Base-by-base conservation (phyloP, 2,888 invertebrate genomes). In the Aproaerema taeniolella region DNA sequence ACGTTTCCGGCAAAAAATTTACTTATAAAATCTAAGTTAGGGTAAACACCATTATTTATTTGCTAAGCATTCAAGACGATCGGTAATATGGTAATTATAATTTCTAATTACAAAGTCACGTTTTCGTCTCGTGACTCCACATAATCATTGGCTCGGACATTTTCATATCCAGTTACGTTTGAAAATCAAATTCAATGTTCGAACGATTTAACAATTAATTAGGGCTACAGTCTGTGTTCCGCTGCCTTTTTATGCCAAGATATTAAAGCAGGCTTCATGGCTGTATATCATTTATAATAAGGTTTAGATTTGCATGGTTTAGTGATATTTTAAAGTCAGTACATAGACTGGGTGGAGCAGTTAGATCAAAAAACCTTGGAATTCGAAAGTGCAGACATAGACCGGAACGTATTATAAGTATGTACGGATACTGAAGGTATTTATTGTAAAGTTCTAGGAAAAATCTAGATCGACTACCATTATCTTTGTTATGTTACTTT, bases 351-450 rank as follows among this genome's bases (percentile, higher is more conserved):
- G 50, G 50, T 39, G 50, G 42, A 43, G 47, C 41, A 41, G 31
- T 39, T 40, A 31, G 31, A 38, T 47, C 40, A 38, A 47, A 41
- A 45, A 47, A 51, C 51, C 51, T 51, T 51, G 51, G 46, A 25
- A 42, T 49, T 51, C 39, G 51, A 51, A 51, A 51, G 51, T 51
- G 40, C 42, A 41, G 42, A 42, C 42, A 39, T 32, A 34, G 41
- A 42, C 47, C 51, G 51, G 47, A 51, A 49, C 50, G 50, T 42
- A 35, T n/a, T 14, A 10, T 16, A 14, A 5, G 13, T 31, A 31
- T 2, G 4, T 15, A 31, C 15, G 2, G 2, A n/a, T 31, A 31
- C 14, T 9, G 4, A 31, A 10, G 9, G n/a, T 26, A 26, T 31
- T 24, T 33, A 31, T 35, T 36, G 35, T 44, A 43, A 38, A 43